Base-by-base conservation (phyloP, 2,113 vertebrate genomes). In the Cephalopholis sonnerati region DNA sequence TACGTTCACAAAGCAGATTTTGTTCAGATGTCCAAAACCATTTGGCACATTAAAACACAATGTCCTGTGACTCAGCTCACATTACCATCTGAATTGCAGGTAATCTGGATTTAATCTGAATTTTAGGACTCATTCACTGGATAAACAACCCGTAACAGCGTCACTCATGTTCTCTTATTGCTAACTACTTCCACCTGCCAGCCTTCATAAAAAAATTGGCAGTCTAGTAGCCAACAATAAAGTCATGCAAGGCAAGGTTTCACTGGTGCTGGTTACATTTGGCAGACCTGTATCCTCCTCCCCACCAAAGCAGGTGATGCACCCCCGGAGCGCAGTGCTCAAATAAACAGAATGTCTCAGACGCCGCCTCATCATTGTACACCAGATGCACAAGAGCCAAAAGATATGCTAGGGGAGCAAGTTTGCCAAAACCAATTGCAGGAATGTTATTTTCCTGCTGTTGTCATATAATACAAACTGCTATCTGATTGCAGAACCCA, bases 301-400 rank as follows among this genome's bases (percentile, higher is more conserved):
- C 3, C 61, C 77, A 69, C 74, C 24, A 74, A 41, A 64, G 39
- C 67, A 78, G 78, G 77, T 67, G 80, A 80, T 67, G 36, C 41
- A 17, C 57, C 90, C 41, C 59, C 2, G 0, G 50, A 75, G 75
- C 54, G 8, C 41, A 22, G 36, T 3, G 36, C 59, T 79, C 55
- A 64, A 11, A 81, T 64, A 69, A 81, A 85, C 81, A 82, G 74
- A 73, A 74, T 32, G 72, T 72, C 74, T 67, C 55, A 67, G 75
- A 74, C 64, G 84, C 64, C 24, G 69, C 18, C n/a, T 85, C 76
- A 65, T 83, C 62, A n/a, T 78, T 58, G 77, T 53, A 27, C 71
- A 73, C 65, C 81, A 84, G 68, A 84, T 84, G 84, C 63, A 79
- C 71, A 54, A 48, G 50, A 59, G 51, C 82, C 76, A 68, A 65